Evolutionary conservation across 2,113 vertebrate species (phyloP).

Genomic region (Ophiodon elongatus): DNA sequence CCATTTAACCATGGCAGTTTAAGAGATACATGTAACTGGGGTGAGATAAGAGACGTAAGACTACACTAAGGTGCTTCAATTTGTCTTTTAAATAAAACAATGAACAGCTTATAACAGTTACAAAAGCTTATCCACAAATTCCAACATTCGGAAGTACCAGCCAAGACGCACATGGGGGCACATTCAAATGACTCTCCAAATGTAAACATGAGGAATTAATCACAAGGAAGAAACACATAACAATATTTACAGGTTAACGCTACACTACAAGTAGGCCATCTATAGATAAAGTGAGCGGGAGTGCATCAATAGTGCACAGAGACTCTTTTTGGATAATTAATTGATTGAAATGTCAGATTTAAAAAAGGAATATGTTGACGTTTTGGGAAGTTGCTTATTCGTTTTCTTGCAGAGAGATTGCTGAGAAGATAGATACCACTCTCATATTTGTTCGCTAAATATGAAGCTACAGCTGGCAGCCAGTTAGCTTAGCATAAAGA

Average conservation of each 20-base stretch:
- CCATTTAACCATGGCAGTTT: slow-evolving; percentile 47
- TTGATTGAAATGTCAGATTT: slow-evolving; percentile 40
- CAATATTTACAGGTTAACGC: slow-evolving; percentile 70
- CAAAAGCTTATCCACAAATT: slow-evolving; percentile 70
- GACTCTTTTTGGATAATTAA: slow-evolving; percentile 28
- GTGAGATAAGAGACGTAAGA: slow-evolving; percentile 38
- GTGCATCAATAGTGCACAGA: slow-evolving; percentile 53
- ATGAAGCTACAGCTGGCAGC: background rate
- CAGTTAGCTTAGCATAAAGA: slow-evolving; percentile 9
- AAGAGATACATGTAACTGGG: slow-evolving; percentile 42
- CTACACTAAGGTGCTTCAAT: slow-evolving; percentile 70
- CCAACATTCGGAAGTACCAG: slow-evolving; percentile 64
- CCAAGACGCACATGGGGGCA: slow-evolving; percentile 56
- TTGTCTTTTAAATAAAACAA: slow-evolving; percentile 59
- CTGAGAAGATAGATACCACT: background rate
- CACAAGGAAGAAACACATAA: slow-evolving; percentile 59
- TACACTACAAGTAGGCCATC: slow-evolving; percentile 43
- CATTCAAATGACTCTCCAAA: slow-evolving; percentile 65
- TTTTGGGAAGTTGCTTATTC: background rate
- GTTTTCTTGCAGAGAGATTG: background rate
- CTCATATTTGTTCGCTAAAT: background rate
- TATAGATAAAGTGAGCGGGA: slow-evolving; percentile 58
- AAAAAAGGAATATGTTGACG: background rate
- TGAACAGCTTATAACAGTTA: slow-evolving; percentile 65
- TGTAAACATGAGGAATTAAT: slow-evolving; percentile 77